Evolutionary conservation across 2,888 invertebrate genomes (phyloP), one percentile per base, ranked within the genome.

Genomic region (Nemapogon koenigi): DNA sequence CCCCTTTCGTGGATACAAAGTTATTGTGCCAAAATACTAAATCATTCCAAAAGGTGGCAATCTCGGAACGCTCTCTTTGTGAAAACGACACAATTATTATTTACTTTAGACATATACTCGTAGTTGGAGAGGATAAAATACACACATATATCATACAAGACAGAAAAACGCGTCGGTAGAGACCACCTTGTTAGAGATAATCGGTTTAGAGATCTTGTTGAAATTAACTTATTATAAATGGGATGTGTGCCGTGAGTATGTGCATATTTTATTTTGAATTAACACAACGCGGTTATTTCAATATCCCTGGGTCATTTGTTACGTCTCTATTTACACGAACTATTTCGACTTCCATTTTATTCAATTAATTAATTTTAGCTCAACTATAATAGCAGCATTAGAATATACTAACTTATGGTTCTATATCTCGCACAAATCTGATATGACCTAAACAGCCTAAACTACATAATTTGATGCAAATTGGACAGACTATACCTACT

Each of bases 151-250:
- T 18, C 13, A 26, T 18, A 31, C 7, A 32, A 13, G 40, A 30
- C 38, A 35, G 45, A 42, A 39, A 39, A 35, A 33, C 45, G 47
- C 45, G 44, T 45, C 46, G 51, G 40, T 46, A 44, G 39, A 53
- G 71, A 71, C 71, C 71, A 72, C 71, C 72, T 71, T 68, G 69
- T 71, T 71, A 68, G 68, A 52, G 55, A 56, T 72, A 71, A 71
- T 69, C 71, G 69, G 69, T 69, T 72, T 71, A 70, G 43, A 53
- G 54, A 48, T 49, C 59, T 57, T 62, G 65, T 67, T 60, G 65
- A 68, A 70, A 67, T 64, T 68, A 57, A 62, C 62, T 68, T 64
- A 54, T 53, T 52, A 41, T 43, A 35, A 39, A 37, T 29, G 25
- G 35, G 27, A 18, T 11, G 17, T n/a, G n/a, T 28, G n/a, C n/a